A percentile compares a stretch with the other conserved stretches of the same genome.
These are phyloP conservation scores for Acinonyx jubatus DNA, from an alignment of 2,113 vertebrate species.

Conservation along the genomic window DNA sequence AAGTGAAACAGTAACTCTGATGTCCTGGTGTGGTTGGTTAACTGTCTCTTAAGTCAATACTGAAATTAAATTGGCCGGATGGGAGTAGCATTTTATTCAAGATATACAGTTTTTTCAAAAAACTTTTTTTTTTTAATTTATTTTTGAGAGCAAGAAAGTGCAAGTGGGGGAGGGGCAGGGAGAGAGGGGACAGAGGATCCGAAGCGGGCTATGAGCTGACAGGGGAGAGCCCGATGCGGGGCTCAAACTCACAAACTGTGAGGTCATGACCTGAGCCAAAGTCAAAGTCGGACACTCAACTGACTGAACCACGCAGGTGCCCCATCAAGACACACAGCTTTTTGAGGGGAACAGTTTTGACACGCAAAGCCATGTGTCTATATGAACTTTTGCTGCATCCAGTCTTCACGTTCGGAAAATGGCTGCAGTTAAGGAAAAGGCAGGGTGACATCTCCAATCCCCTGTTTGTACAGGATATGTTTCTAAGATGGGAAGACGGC, in stretches of 20 bases:
- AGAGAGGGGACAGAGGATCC: too few relatives aligned
- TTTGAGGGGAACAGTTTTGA: neutral
- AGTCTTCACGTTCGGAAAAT: conserved; percentile 24
- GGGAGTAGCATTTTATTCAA: conserved; percentile 3
- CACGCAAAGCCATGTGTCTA: neutral
- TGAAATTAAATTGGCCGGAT: conserved; percentile 1
- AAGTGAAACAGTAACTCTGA: neutral
- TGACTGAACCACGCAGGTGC: too few relatives aligned
- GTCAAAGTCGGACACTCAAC: too few relatives aligned
- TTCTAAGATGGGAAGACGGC: conserved; percentile 36
- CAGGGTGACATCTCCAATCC: neutral
- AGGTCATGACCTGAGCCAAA: too few relatives aligned
- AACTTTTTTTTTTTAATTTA: too few relatives aligned
- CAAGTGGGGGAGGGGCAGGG: too few relatives aligned
- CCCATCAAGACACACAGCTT: conserved; percentile 15
- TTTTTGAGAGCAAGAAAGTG: too few relatives aligned
- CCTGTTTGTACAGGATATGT: neutral
- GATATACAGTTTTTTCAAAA: neutral
- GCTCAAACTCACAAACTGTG: too few relatives aligned
- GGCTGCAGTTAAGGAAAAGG: neutral
- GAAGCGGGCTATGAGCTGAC: too few relatives aligned
- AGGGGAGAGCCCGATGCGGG: too few relatives aligned
- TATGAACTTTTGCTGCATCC: neutral
- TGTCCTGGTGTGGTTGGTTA: neutral
- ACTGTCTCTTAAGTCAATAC: conserved; percentile 3